phyloP scores from a whole-genome alignment of 2,113 vertebrate species.

The Kryptolebias marmoratus region DNA sequence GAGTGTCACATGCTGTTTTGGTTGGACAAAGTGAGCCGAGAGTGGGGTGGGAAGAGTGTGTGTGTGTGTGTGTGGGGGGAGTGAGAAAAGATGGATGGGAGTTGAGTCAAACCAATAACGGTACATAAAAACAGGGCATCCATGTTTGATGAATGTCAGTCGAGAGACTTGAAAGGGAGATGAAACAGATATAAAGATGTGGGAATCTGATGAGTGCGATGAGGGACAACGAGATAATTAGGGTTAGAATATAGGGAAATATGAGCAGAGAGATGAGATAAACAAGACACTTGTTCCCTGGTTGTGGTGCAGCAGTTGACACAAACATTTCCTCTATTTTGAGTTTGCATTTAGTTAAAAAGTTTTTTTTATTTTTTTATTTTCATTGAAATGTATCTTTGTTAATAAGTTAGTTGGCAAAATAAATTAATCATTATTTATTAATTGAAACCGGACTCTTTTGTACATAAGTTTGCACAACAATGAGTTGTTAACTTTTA shows the following conservation, averaged over 20 bases:
- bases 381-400: neutral
- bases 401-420: neutral
- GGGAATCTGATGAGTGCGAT: constrained; percentile 14
- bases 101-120: constrained; percentile 53
- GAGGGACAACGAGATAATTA: constrained; percentile 25
- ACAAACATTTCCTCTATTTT: neutral
- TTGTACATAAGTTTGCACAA: too few relatives aligned
- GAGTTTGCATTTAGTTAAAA: constrained; percentile 5
- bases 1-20: constrained; percentile 28
- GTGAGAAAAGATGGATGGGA: constrained; percentile 25
- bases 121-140: constrained; percentile 33
- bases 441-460: too few relatives aligned
- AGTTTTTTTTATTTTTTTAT: neutral
- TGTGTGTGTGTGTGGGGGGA: neutral
- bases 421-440: neutral
- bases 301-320: neutral
- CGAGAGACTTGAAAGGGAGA: constrained; percentile 33
- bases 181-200: constrained; percentile 51
- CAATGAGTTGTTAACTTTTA: too few relatives aligned
- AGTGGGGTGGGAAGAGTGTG: neutral
- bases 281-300: constrained; percentile 1
- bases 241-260: constrained; percentile 4
- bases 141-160: constrained; percentile 56
- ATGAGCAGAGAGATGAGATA: constrained; percentile 12
- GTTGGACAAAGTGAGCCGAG: constrained; percentile 1